A percentile compares a stretch with the other conserved stretches of the same genome.
These are phyloP conservation scores for Odocoileus hemionus DNA, from an alignment of 2,113 vertebrate genomes.

Conservation along the genomic window DNA sequence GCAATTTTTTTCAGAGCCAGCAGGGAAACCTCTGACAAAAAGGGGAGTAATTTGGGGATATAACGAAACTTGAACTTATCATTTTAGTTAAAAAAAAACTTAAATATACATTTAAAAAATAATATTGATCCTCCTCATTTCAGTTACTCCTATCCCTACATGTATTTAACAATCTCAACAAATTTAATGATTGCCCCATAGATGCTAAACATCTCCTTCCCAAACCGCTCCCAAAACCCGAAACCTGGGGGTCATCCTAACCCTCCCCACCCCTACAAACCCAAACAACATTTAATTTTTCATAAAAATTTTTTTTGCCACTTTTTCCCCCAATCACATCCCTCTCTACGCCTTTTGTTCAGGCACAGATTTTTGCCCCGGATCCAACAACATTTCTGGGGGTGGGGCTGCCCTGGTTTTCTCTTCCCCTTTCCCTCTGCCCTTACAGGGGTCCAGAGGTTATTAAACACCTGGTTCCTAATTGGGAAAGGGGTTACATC, in stretches of 20 bases:
- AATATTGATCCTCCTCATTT: background rate
- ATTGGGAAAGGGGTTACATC: background rate
- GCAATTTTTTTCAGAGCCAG: no score
- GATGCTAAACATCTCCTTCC: background rate
- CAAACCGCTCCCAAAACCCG: background rate
- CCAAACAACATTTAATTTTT: background rate
- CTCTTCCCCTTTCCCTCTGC: background rate
- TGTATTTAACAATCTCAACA: background rate
- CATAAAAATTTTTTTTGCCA: background rate
- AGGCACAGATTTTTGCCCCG: background rate
- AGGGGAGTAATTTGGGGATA: background rate
- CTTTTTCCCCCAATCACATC: background rate
- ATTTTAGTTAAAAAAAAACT: background rate
- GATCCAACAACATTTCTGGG: background rate
- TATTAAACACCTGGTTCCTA: background rate
- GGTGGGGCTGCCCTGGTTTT: background rate
- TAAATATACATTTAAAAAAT: background rate
- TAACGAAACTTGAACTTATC: no score
- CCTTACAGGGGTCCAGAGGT: background rate
- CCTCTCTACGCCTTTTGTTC: background rate
- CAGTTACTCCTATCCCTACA: background rate
- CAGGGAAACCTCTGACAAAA: background rate
- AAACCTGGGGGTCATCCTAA: background rate
- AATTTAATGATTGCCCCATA: background rate
- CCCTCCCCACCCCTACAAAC: background rate